phyloP scores from a whole-genome alignment of 2,113 vertebrate species.

The Cephalopterus ornatus region DNA sequence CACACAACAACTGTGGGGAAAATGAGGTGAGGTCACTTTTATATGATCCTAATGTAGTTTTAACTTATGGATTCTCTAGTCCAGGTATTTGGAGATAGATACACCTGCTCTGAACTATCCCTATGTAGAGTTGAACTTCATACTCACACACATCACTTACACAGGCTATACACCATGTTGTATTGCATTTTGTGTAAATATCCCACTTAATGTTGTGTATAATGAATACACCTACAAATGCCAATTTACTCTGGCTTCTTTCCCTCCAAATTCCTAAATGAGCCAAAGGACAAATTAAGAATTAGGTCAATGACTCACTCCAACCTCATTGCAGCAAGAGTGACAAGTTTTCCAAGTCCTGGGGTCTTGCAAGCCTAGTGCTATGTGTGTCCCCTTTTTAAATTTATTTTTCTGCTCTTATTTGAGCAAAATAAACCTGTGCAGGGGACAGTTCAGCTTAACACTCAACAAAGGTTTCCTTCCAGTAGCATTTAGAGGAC shows the following conservation, averaged over 20 bases:
- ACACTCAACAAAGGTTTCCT: neutral
- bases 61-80: too few species aligned
- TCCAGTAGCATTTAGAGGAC: neutral
- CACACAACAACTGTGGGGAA: too few species aligned
- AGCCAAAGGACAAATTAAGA: neutral
- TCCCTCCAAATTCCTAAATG: neutral
- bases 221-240: neutral
- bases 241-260: neutral
- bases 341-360: neutral
- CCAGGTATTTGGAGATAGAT: too few species aligned
- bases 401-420: neutral
- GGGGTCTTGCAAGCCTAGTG: neutral
- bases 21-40: neutral
- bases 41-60: rapidly evolving
- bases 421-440: neutral
- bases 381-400: neutral
- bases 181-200: neutral
- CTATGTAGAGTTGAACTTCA: neutral
- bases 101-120: neutral
- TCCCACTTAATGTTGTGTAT: neutral
- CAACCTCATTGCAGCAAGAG: neutral
- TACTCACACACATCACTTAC: neutral
- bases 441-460: neutral
- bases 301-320: neutral
- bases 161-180: neutral